Base-by-base conservation (phyloP, 1,140 invertebrate species). In the Macrocentrus cingulum region DNA sequence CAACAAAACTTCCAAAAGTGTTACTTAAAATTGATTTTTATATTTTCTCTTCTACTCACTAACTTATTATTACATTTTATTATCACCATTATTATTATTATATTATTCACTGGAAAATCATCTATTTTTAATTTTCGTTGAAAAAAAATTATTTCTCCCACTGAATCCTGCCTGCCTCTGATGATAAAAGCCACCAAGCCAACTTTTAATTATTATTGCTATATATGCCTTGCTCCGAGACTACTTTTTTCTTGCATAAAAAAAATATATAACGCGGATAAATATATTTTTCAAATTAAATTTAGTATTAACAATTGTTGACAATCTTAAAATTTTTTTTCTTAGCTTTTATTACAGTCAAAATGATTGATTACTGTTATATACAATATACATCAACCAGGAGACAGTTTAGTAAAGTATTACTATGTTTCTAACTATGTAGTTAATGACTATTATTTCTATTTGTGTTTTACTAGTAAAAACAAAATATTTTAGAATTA, bases 141-240 rank as follows among this genome's bases (percentile, higher is more conserved):
- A n/a, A n/a, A n/a, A n/a, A n/a, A n/a, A n/a, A n/a, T n/a, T n/a
- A n/a, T 61, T 52, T 63, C 11, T 61, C 36, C 55, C 34, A 53
- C 49, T 51, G 56, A 37, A 62, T 66, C 52, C 62, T 65, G 59
- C 60, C 62, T 69, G 63, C 56, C 59, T 69, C 39, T 63, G 42
- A 61, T 46, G 37, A 44, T n/a, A 46, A 16, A 56, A 54, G 61
- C 60, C 56, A 58, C 56, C 52, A 45, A 52, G 44, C 53, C 65
- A 63, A 11, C 53, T 65, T 60, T 63, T 49, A 49, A 44, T 62
- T 63, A 53, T 65, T 63, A 50, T 56, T 65, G 54, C 49, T 50
- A n/a, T n/a, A n/a, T n/a, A n/a, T 56, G 36, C 23, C 22, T 41
- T 37, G 23, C 23, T 49, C 25, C 9, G 25, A 29, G 25, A 29